Base-by-base conservation (phyloP, 2,888 invertebrate genomes). In the Belgica antarctica region DNA sequence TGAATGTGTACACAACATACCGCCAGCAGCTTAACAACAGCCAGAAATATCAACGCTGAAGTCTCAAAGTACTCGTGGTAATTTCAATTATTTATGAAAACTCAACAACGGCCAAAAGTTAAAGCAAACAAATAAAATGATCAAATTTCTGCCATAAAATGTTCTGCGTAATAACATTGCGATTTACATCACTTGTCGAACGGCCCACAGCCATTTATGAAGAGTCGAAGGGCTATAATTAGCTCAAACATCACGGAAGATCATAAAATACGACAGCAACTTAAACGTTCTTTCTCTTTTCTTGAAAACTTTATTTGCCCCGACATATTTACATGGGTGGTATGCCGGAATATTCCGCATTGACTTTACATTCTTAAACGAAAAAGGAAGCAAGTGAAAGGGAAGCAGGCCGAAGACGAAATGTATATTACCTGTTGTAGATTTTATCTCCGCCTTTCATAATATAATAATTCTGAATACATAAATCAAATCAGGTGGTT, bases 401-500 rank as follows among this genome's bases (percentile, higher is more conserved):
- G 52, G 52, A 52, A 52, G 22, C n/a, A 17, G 22, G 5, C 2
- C 52, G 5, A 10, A 52, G n/a, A n/a, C n/a, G n/a, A 22, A 17
- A 22, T 52, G 22, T n/a, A 66, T 66, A 66, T 66, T 66, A 66
- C 65, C 65, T 66, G 65, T 52, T 52, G 52, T 66, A 66, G 65
- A 66, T 66, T 66, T 66, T 66, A 66, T 66, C 65, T 47, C 41
- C 27, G 4, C 47, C 46, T 66, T n/a, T n/a, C 47, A 36, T 66
- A 46, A 46, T 66, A 46, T 47, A 47, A 66, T 47, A 47, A 66
- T 66, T 66, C 65, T 28, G 46, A 66, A 66, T 22, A 47, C 65
- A 66, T 66, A 66, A 66, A 66, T 66, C 65, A 66, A 66, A 66
- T 66, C 65, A 66, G 65, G 65, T 47, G 47, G 65, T 47, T 47